These are phyloP conservation scores for Byasa hedistus DNA, from an alignment of 2,888 invertebrate genomes.

Conservation along the genomic window DNA sequence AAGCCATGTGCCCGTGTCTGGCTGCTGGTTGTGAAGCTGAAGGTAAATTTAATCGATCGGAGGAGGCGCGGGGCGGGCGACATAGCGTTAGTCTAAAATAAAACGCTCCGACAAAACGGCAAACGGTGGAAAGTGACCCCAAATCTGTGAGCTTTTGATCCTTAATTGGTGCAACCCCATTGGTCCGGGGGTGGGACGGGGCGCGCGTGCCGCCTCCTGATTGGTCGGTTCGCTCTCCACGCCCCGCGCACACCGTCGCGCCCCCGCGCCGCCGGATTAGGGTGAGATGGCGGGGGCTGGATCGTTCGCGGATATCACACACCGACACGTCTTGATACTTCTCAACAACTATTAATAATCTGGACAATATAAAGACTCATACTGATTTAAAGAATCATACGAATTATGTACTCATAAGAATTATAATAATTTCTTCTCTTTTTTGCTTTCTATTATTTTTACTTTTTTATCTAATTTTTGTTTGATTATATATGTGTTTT, in stretches of 20 bases:
- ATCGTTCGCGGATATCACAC: slow-evolving; percentile 35
- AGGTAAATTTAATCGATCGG: slow-evolving; percentile 13
- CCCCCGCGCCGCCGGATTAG: slow-evolving; percentile 57
- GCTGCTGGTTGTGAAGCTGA: background rate
- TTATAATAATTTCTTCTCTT: too few species aligned
- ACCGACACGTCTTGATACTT: slow-evolving; percentile 48
- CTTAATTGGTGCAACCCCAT: slow-evolving; percentile 61
- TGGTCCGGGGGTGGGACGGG: slow-evolving; percentile 48
- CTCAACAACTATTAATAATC: background rate
- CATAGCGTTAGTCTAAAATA: slow-evolving; percentile 37
- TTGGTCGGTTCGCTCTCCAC: slow-evolving; percentile 54
- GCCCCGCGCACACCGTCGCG: too few species aligned
- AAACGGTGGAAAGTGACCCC: slow-evolving; percentile 68
- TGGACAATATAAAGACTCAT: too few species aligned
- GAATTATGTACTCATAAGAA: too few species aligned
- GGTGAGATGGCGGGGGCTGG: slow-evolving; percentile 49
- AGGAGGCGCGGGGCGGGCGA: slow-evolving; percentile 14
- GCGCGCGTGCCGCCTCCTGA: slow-evolving; percentile 46
- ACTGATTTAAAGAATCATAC: too few species aligned
- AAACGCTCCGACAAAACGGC: slow-evolving; percentile 46
- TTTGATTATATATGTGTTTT: too few species aligned
- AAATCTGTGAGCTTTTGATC: slow-evolving; percentile 68
- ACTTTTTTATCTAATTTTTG: too few species aligned
- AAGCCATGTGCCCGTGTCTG: too few species aligned
- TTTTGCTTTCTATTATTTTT: too few species aligned